Evolutionary conservation across 2,113 vertebrate genomes (phyloP).

Genomic region (Salminus brasiliensis): DNA sequence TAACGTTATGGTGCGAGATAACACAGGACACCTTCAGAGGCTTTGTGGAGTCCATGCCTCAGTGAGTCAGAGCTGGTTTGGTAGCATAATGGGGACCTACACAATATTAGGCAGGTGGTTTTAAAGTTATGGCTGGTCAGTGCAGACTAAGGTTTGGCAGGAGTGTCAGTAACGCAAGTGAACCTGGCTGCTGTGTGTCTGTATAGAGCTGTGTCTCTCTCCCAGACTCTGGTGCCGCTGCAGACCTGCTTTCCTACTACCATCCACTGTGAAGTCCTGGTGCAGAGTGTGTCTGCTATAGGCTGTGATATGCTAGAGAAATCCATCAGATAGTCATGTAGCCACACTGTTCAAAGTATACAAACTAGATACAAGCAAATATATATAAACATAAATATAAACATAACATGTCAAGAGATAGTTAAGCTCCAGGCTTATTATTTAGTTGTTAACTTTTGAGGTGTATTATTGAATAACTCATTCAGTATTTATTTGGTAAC

Average conservation of each 20-base stretch:
- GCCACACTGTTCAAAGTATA: not conserved
- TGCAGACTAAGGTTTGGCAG: too few species aligned
- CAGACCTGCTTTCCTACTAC: constrained; percentile 73
- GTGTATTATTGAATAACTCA: not conserved
- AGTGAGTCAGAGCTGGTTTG: too few species aligned
- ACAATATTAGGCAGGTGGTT: too few species aligned
- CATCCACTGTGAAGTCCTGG: constrained; percentile 58
- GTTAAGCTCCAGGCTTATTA: not conserved
- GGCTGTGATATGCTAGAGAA: constrained; percentile 68
- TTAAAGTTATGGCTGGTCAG: too few species aligned
- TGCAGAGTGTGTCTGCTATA: constrained; percentile 84
- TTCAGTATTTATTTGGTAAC: not conserved
- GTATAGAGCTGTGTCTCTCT: constrained; percentile 52
- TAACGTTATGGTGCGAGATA: too few species aligned
- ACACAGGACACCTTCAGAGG: too few species aligned
- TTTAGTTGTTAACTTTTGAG: not conserved
- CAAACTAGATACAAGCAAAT: not conserved
- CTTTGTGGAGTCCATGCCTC: too few species aligned
- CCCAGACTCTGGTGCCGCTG: constrained; percentile 70
- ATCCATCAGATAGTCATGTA: not conserved
- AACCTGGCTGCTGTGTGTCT: not conserved
- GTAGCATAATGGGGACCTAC: too few species aligned
- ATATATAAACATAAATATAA: too few species aligned
- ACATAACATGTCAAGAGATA: too few species aligned
- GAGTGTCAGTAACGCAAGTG: too few species aligned